Base-by-base conservation (phyloP, 2,888 invertebrate genomes). In the Tigriopus californicus region DNA sequence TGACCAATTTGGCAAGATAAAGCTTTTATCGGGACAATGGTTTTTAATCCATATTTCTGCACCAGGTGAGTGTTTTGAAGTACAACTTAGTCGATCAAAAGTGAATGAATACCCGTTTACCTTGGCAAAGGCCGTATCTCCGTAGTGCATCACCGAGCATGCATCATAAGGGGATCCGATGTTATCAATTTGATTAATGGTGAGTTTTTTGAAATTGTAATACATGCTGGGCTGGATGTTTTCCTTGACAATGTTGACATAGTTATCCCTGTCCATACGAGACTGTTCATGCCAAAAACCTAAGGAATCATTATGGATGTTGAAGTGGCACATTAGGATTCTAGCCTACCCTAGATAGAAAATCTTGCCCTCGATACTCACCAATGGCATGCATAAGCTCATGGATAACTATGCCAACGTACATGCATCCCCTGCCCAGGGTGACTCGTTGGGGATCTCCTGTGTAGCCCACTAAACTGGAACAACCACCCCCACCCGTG, bases 241-340 rank as follows among this genome's bases (percentile, higher is more conserved):
- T 6, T 65, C 62, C 60, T 63, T 65, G 15, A 66, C 61, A 25
- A 74, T 67, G 15, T 62, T 68, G 24, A 75, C 70, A 64, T 68
- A 69, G 11, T 67, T 64, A 62, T 75, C 74, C 41, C 75, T 66
- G 66, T 75, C 74, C 2, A 66, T 66, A 44, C 74, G 64, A 58
- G 69, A 72, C 63, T 74, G 74, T 63, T 75, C 74, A 63, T 74
- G 74, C 72, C 72, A 72, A 65, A 74, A 73, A 0, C 75, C 74
- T 52, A 41, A 46, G 33, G 33, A 5, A 5, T 33, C 33, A 5
- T 33, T 33, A 33, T 33, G 8, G 33, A 33, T 3, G 33, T 33
- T 33, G 33, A 33, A 10, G 15, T 12, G 10, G 18, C 47, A 47
- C 47, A 47, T 15, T 47, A 47, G 8, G 10, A n/a, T 41, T 41